Percentiles rank a stretch among this genome's conserved stretches.
Evolutionary conservation across 2,797 vertebrate genomes (phyloP).

Genomic region (Myripristis murdjan): DNA sequence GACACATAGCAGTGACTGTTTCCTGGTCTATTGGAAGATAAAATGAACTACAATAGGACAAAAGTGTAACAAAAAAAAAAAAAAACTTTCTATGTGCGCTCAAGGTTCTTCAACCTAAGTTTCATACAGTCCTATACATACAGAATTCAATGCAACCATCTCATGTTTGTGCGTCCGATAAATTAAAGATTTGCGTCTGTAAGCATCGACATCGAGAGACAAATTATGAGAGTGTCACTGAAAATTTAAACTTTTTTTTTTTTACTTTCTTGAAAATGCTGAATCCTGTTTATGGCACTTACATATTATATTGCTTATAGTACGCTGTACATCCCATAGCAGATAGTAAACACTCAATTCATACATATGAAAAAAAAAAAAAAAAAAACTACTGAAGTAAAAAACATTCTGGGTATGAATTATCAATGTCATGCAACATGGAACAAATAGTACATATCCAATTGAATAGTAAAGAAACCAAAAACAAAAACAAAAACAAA

Average conservation of each 20-base stretch:
- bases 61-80: too few species aligned
- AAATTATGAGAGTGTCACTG: conserved; percentile 32
- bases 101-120: too few species aligned
- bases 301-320: conserved; percentile 50
- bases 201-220: neutral
- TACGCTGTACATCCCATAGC: conserved; percentile 22
- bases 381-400: conserved; percentile 19
- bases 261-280: conserved; percentile 68
- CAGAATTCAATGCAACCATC: too few species aligned
- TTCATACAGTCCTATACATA: too few species aligned
- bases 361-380: conserved; percentile 26
- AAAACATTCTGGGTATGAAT: conserved; percentile 32
- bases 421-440: conserved; percentile 32
- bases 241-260: conserved; percentile 39
- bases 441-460: conserved; percentile 16
- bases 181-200: too few species aligned
- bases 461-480: conserved; percentile 19
- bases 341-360: conserved; percentile 23
- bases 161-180: too few species aligned
- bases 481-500: too few species aligned
- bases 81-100: too few species aligned
- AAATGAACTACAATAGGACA: too few species aligned
- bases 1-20: too few species aligned
- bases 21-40: too few species aligned
- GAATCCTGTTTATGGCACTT: conserved; percentile 45